A percentile compares a stretch with the other conserved stretches of the same genome.
Conservation (phyloP, 2,113 vertebrate species). For the Cyanoliseus patagonus region DNA sequence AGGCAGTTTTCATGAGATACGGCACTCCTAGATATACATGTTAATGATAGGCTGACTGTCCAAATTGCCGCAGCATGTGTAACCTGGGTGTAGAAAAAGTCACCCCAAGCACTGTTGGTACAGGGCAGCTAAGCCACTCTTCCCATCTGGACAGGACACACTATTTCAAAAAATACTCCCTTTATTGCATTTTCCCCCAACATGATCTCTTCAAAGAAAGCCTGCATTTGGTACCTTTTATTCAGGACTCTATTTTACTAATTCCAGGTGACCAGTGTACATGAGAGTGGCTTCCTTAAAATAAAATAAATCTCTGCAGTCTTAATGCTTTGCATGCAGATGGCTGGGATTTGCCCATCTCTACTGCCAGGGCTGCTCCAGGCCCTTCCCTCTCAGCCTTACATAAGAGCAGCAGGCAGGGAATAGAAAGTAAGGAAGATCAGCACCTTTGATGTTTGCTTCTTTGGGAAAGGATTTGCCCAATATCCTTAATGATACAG, state of each 20-base stretch:
- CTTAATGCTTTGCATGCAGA: not conserved
- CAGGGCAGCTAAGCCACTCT: not conserved
- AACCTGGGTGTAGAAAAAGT: not conserved
- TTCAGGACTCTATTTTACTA: not conserved
- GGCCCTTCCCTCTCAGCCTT: not conserved
- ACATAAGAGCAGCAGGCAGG: not conserved
- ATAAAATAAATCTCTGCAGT: not conserved
- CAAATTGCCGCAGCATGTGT: not conserved
- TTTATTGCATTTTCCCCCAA: not conserved
- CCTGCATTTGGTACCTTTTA: not conserved
- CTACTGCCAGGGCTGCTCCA: not conserved
- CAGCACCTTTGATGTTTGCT: not conserved
- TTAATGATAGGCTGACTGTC: not conserved
- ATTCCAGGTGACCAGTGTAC: not conserved
- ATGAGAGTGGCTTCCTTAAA: not conserved
- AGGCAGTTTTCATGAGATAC: not conserved
- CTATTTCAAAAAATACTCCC: not conserved
- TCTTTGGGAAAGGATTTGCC: not conserved
- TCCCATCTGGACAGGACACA: not conserved
- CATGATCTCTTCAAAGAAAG: not conserved
- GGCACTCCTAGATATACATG: not conserved
- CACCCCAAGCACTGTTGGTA: rapidly evolving
- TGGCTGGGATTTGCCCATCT: not conserved
- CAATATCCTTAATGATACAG: not conserved
- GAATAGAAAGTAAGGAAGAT: not conserved